Evolutionary conservation across 2,113 vertebrate genomes (phyloP), one percentile per base, ranked within the genome.

Genomic region (Perccottus glenii): DNA sequence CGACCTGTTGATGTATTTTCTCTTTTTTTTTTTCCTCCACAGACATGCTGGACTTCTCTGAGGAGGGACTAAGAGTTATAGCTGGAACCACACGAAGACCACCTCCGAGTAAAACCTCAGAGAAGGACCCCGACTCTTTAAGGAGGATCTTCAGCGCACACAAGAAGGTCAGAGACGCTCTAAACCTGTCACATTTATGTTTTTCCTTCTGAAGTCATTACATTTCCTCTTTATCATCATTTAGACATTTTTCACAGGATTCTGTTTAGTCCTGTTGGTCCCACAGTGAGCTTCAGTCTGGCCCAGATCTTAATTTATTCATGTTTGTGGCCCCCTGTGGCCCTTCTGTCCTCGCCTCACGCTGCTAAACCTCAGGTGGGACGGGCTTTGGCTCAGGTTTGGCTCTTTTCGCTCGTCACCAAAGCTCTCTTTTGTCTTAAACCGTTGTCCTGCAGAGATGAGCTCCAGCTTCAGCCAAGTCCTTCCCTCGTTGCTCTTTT

Each of bases 101-200:
- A 5, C 90, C 92, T 40, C 73, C 40, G 59, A 82, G 90, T 80
- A 96, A 96, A 89, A 83, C 92, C 80, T 85, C 92, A 11, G 96
- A 97, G 86, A 98, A 98, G 92, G 93, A 91, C 71, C 96, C 95
- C 43, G 96, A 99, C 86, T 93, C 92, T 45, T 91, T 94, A 81
- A 92, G 97, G 77, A 98, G 97, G 91, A 99, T 99, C 91, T 99
- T 99, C 87, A 98, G 96, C 64, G 97, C 95, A 57, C 97, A 96
- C 32, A 99, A 98, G 87, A 92, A 96, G 95, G 97, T 98, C 65
- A 93, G 93, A 56, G 3, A 4, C 14, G 19, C 3, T 27, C 19
- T 27, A 27, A 27, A 27, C 19, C 19, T 27, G 19, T 27, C 19
- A 1, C 19, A 27, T 27, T 27, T 27, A 3, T 27, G 19, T 3